phyloP scores from a whole-genome alignment of 2,797 vertebrate genomes.

The Cyclopterus lumpus region DNA sequence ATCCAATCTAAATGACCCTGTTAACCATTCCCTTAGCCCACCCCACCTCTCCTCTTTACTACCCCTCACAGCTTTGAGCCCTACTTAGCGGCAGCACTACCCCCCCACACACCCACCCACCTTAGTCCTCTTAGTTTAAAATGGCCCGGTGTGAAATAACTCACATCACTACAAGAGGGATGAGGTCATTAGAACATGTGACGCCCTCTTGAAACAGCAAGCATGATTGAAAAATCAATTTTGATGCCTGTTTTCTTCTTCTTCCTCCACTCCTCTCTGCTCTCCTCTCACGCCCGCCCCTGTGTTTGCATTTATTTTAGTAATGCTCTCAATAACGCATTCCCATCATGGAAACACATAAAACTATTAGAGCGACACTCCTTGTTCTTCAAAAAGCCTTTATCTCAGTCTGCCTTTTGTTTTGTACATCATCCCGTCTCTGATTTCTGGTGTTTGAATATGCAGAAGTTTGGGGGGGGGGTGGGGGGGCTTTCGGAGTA shows the following conservation, averaged over 20 bases:
- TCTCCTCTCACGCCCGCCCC: conserved; percentile 48
- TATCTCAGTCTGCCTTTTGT: conserved; percentile 44
- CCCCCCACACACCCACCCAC: conserved; percentile 52
- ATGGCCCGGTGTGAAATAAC: conserved; percentile 82
- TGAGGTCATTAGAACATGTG: conserved; percentile 86
- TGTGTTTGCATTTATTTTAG: conserved; percentile 66
- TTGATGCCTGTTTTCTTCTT: conserved; percentile 74
- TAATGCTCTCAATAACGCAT: conserved; percentile 60
- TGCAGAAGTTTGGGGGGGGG: conserved; percentile 31
- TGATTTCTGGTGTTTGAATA: conserved; percentile 40
- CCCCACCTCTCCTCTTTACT: conserved; percentile 78
- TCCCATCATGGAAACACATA: conserved; percentile 58
- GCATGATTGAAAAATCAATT: conserved; percentile 87
- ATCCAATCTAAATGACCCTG: conserved; percentile 89
- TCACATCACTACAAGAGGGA: conserved; percentile 82
- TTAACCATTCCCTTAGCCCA: conserved; percentile 85
- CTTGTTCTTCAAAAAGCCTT: conserved; percentile 65
- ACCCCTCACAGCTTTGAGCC: conserved; percentile 72
- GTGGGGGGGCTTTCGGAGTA: conserved; percentile 55
- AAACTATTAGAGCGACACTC: conserved; percentile 64
- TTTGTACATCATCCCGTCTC: conserved; percentile 39
- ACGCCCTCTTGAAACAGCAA: conserved; percentile 84
- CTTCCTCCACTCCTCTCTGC: conserved; percentile 30
- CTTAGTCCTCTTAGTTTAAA: conserved; percentile 77
- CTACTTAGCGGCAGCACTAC: conserved; percentile 76